Evolutionary conservation across 2,888 invertebrate species (phyloP), one percentile per base, ranked within the genome.

Genomic region (Rotaria magnacalcarata): DNA sequence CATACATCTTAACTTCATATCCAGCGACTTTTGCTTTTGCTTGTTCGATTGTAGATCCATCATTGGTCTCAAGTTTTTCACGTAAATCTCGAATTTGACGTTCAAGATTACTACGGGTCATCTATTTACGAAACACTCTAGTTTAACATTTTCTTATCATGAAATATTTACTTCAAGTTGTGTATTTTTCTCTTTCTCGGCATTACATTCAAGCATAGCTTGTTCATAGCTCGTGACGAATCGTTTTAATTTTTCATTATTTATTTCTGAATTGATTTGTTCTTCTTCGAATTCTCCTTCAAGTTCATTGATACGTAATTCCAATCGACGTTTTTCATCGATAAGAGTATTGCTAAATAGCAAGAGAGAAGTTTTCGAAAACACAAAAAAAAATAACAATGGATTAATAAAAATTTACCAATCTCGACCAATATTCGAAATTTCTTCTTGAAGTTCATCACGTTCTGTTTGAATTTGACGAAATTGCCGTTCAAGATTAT

Each of bases 271-370:
- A 91, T 95, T 96, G 88, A 94, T 95, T 92, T 97, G 97, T 91
- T 98, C 97, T 90, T 99, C 98, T 89, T 99, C 99, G 43, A 99
- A 92, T 90, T 98, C 97, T 90, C 99, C 98, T 90, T 99, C 98
- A 8, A 99, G 93, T 16, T 96, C 94, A 41, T 95, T 94, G 90
- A 99, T 96, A 91, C 96, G 93, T 84, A 96, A 95, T 91, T 99
- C 99, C 85, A 98, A 92, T 1, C 97, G 94, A 87, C 97, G 94
- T 92, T 98, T 98, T 91, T 99, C 99, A 87, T 91, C 91, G 74
- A 90, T 85, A 87, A 90, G 87, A 89, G 98, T 96, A 67, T 47
- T 41, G 11, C 80, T 80, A 67, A 11, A 80, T 21, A 34, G 34
- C 24, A 43, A 80, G 24, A 43, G 3, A 50, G 19, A 19, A 21